Conservation (phyloP, 2,888 invertebrate genomes). For the Epirrhoe alternata region DNA sequence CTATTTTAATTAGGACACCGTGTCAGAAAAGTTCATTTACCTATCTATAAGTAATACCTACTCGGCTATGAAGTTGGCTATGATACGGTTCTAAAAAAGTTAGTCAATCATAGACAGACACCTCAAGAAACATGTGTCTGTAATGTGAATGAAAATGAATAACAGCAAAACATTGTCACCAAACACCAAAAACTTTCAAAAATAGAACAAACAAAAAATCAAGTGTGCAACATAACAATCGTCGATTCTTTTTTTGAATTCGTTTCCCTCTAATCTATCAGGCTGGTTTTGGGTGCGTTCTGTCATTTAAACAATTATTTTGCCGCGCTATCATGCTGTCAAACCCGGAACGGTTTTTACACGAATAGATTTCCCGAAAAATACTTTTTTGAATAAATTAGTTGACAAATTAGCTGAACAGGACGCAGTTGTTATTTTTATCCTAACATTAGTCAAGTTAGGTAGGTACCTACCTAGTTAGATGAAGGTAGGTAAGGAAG, state of each 20-base stretch:
- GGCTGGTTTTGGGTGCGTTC: slow-evolving; percentile 64
- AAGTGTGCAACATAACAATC: slow-evolving; percentile 61
- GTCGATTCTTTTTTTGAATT: slow-evolving; percentile 65
- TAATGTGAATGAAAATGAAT: slow-evolving; percentile 4
- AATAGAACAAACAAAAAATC: slow-evolving; percentile 58
- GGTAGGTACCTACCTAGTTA: no score
- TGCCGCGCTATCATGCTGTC: slow-evolving; percentile 75
- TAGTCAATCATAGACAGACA: background rate
- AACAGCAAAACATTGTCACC: slow-evolving; percentile 4
- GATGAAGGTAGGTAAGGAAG: no score
- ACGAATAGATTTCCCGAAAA: slow-evolving; percentile 40
- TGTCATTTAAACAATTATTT: slow-evolving; percentile 81
- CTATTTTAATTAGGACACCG: no score
- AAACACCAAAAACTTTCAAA: slow-evolving; percentile 41
- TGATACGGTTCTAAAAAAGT: background rate
- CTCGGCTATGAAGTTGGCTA: no score
- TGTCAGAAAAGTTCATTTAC: no score
- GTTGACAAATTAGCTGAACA: slow-evolving; percentile 35
- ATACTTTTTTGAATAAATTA: slow-evolving; percentile 47
- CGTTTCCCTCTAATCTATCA: slow-evolving; percentile 69
- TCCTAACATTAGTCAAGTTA: background rate
- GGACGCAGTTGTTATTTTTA: slow-evolving; percentile 23
- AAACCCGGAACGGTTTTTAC: slow-evolving; percentile 43
- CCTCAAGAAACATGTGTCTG: background rate
- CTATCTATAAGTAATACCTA: background rate